Base-by-base conservation (phyloP, 2,113 vertebrate species). In the Melanerpes formicivorus region DNA sequence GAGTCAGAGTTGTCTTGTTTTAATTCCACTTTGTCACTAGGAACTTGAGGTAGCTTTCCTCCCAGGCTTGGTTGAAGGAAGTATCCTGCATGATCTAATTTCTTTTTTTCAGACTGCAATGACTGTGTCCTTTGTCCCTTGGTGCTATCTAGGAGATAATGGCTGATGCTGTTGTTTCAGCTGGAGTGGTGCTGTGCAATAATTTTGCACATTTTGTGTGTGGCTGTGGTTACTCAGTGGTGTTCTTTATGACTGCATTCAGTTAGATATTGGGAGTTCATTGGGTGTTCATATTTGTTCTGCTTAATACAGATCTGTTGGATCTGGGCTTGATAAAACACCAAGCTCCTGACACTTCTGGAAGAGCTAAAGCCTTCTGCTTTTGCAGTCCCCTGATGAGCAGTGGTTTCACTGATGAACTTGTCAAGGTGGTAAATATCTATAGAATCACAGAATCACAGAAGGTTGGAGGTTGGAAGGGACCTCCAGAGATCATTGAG, bases 221-320 rank as follows among this genome's bases (percentile, higher is more conserved):
- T 85, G 78, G 18, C 42, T 87, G 70, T 91, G 37, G 52, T 93
- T 94, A 34, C 75, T 80, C 64, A 70, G 19, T 66, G 52, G 48
- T 71, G 18, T 44, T 56, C 27, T 85, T 76, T 85, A 74, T 73
- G 34, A 73, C 46, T 71, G 25, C 8, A 14, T 86, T 69, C 40
- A 62, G 62, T 91, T 88, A 91, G 88, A 90, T 88, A 65, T 78
- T 62, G 62, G 18, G 67, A 76, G 50, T 92, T 90, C 80, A 67
- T 66, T 87, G 30, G 82, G 69, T 27, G 32, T 56, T 91, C 22
- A 4, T 88, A 80, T 78, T 94, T 91, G 60, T 83, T 83, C 67
- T 86, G 48, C 46, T 85, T 85, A 66, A 82, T 70, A 19, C 29
- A 62, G 59, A 72, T 84, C 72, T 32, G 37, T 69, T 82, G 82